Evolutionary conservation across 1,140 invertebrate species (phyloP), one percentile per base, ranked within the genome.

Genomic region (Platyscapa corneri): DNA sequence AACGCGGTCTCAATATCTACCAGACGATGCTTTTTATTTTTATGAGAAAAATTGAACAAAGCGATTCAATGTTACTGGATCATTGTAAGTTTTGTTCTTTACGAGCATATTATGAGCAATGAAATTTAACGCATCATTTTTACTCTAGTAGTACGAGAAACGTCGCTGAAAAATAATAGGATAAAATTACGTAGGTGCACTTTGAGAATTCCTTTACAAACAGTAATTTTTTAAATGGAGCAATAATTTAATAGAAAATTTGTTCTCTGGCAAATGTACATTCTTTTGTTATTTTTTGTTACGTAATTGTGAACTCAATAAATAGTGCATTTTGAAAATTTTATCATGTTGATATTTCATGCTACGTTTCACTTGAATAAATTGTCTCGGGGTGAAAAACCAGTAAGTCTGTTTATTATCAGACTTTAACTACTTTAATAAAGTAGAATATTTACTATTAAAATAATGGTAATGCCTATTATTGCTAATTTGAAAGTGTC

Each of bases 151-250:
- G n/a, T 30, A 20, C 23, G n/a, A 77, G 23, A 6, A 78, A 78
- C 20, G 32, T 78, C 30, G 76, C 49, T 18, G 16, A 60, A 60
- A 78, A 37, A 20, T 77, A 53, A 64, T 27, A 3, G 30, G 30
- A 64, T 78, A n/a, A 78, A 64, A 78, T 78, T 78, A 39, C 16
- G 23, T 37, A 77, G 53, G 14, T 78, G 30, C 30, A 78, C 76
- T 78, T 37, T 53, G 27, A 53, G 18, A 75, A 42, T 60, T 23
- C 27, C 27, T 60, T 60, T 2, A 60, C 3, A 27, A 14, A 6
- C 6, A 60, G 23, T 34, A 34, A 67, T 67, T 67, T 18, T 67
- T 67, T 34, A 34, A 67, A 32, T 34, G 1, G n/a, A 8, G 7
- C n/a, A 16, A 27, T 30, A n/a, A 30, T 65, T 65, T 30, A 65